Percentiles rank a stretch among this genome's conserved stretches.
phyloP scores from a whole-genome alignment of 2,797 vertebrate species.

The Crenuchus spilurus region DNA sequence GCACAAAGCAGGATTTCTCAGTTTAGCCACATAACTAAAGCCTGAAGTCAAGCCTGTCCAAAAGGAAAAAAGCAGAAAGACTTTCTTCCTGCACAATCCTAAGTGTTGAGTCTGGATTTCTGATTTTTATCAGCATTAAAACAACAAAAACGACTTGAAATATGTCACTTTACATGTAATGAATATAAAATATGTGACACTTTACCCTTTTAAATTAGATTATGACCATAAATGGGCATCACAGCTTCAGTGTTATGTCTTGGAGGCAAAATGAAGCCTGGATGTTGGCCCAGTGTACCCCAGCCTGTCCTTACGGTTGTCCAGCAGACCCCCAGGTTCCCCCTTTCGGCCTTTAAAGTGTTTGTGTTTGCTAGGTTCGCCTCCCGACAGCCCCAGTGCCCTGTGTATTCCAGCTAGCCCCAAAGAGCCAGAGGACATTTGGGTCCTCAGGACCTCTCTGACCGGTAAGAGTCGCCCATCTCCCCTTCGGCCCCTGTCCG shows the following conservation, averaged over 20 bases:
- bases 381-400: constrained; percentile 63
- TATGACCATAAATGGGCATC: too few relatives aligned
- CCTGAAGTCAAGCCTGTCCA: not conserved
- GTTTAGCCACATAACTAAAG: not conserved
- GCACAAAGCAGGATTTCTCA: not conserved
- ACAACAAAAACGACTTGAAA: too few relatives aligned
- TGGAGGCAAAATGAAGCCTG: too few relatives aligned
- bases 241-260: too few relatives aligned
- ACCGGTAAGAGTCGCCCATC: constrained; percentile 70
- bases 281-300: not conserved
- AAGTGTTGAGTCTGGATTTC: too few relatives aligned
- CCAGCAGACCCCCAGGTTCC: constrained; percentile 27
- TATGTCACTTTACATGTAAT: too few relatives aligned
- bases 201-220: too few relatives aligned
- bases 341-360: constrained; percentile 42
- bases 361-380: constrained; percentile 76
- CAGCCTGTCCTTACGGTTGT: not conserved
- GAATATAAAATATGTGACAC: too few relatives aligned
- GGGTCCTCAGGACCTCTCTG: constrained; percentile 78
- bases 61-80: too few relatives aligned
- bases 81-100: too few relatives aligned
- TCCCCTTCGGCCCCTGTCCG: constrained; percentile 17
- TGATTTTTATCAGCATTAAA: too few relatives aligned
- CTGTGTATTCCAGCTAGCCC: constrained; percentile 71
- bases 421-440: constrained; percentile 73